These are phyloP conservation scores for Rhamnusium bicolor DNA, from an alignment of 2,888 invertebrate genomes.

Conservation along the genomic window DNA sequence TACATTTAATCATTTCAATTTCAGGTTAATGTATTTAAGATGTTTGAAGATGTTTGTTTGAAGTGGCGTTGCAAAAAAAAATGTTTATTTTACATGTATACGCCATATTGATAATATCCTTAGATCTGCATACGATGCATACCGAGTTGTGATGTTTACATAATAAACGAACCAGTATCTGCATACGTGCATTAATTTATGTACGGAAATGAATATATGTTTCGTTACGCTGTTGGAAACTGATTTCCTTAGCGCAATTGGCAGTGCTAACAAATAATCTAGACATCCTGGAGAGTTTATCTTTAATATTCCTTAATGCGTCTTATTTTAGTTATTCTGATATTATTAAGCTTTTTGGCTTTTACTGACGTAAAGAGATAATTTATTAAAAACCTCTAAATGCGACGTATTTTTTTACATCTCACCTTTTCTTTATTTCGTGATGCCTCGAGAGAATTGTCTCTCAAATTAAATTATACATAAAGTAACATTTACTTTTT, in stretches of 20 bases:
- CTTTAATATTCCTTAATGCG: neutral
- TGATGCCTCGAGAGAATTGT: neutral
- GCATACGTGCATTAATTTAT: constrained; percentile 22
- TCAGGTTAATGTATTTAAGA: too few species aligned
- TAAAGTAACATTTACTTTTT: neutral
- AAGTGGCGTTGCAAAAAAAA: too few species aligned
- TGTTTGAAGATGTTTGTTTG: too few species aligned
- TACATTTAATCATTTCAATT: too few species aligned
- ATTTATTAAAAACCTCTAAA: neutral
- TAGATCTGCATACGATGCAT: constrained; percentile 9
- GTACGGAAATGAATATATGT: constrained; percentile 19
- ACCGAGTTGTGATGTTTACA: constrained; percentile 15
- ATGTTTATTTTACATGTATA: neutral
- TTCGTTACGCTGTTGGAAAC: constrained; percentile 14
- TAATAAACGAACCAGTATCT: constrained; percentile 16
- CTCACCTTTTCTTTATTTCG: neutral
- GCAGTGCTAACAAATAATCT: neutral
- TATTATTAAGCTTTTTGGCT: neutral
- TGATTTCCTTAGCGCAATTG: constrained; percentile 6
- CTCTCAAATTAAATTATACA: neutral
- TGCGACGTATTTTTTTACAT: neutral
- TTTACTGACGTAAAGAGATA: neutral
- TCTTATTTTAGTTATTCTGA: neutral
- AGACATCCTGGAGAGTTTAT: neutral
- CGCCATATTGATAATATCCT: neutral